phyloP scores from a whole-genome alignment of 2,888 invertebrate genomes.

The Chloroclystis v-ata region DNA sequence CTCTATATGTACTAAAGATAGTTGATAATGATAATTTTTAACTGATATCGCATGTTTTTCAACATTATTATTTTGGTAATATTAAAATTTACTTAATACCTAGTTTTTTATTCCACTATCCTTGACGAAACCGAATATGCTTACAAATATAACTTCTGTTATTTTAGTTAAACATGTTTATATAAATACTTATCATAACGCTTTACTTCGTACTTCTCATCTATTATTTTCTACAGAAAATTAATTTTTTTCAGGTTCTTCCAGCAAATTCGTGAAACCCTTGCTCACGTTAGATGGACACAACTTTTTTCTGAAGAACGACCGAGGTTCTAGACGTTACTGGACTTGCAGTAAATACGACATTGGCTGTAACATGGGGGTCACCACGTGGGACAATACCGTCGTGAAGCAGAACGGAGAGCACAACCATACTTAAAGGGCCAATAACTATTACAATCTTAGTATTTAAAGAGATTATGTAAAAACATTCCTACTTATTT shows the following conservation, averaged over 20 bases:
- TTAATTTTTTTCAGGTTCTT: slow-evolving; percentile 19
- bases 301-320: slow-evolving; percentile 33
- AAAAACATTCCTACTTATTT: not conserved
- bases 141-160: too few species aligned
- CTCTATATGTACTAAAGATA: too few species aligned
- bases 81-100: too few species aligned
- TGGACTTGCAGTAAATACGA: slow-evolving; percentile 37
- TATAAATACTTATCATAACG: too few species aligned
- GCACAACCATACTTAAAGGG: slow-evolving; percentile 22
- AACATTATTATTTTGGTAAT: too few species aligned
- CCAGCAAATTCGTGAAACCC: slow-evolving; percentile 34
- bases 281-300: slow-evolving; percentile 31
- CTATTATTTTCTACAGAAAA: not conserved
- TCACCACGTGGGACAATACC: slow-evolving; percentile 28
- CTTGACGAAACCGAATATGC: too few species aligned
- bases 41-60: too few species aligned
- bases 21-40: too few species aligned
- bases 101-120: too few species aligned
- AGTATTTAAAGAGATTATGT: not conserved
- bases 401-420: slow-evolving; percentile 29
- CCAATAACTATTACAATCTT: not conserved
- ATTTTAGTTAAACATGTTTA: too few species aligned
- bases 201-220: too few species aligned
- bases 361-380: slow-evolving; percentile 33
- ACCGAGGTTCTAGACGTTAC: slow-evolving; percentile 25